These are phyloP conservation scores for Physocephala rufipes DNA, from an alignment of 2,888 invertebrate species.

Conservation along the genomic window DNA sequence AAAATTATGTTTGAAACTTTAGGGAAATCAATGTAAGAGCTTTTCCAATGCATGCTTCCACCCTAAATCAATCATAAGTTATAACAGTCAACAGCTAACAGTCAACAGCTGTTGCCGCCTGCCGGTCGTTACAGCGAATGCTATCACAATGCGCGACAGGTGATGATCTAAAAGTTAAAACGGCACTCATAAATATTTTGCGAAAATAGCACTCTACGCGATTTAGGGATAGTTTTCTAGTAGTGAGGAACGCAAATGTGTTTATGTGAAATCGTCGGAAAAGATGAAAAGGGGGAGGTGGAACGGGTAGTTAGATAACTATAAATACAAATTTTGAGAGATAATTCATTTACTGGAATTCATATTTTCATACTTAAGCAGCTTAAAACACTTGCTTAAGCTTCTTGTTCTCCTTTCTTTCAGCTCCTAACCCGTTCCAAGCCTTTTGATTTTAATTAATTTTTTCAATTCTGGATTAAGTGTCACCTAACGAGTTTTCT, in stretches of 20 bases:
- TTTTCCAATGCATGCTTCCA: slow-evolving; percentile 22
- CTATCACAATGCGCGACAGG: not conserved
- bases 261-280: too few species aligned
- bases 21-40: slow-evolving; percentile 27
- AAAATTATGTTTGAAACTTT: not conserved
- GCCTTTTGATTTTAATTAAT: slow-evolving; percentile 23
- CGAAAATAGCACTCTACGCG: too few species aligned
- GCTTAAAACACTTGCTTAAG: slow-evolving; percentile 30
- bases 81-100: slow-evolving; percentile 33
- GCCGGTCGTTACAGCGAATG: not conserved
- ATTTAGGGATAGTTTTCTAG: too few species aligned
- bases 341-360: too few species aligned
- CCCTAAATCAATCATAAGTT: slow-evolving; percentile 36
- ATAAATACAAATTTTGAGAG: too few species aligned
- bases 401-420: slow-evolving; percentile 5
- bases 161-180: not conserved
- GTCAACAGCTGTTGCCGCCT: slow-evolving; percentile 36
- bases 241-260: too few species aligned
- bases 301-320: too few species aligned
- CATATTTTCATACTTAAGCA: slow-evolving; percentile 31
- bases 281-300: too few species aligned
- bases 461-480: slow-evolving; percentile 2
- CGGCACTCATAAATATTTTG: not conserved
- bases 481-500: not conserved
- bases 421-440: too few species aligned